Evolutionary conservation across 2,888 invertebrate species (phyloP).

Genomic region (Rhagophthalmus giganteus): DNA sequence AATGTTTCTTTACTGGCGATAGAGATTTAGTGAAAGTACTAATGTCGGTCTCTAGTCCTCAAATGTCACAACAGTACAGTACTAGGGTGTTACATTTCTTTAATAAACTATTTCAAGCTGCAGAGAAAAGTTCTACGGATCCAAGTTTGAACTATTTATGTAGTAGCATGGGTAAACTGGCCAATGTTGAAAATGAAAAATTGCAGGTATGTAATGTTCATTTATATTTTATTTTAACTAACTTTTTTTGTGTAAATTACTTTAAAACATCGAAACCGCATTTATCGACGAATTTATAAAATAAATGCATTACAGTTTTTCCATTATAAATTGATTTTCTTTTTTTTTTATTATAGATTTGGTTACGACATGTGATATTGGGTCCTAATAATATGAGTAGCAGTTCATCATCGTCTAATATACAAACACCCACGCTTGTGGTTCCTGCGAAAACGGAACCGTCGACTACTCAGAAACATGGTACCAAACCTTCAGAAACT

Average conservation of each 20-base stretch:
- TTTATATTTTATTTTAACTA: not conserved
- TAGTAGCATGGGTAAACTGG: constrained; percentile 67
- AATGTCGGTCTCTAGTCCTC: constrained; percentile 77
- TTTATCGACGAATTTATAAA: not conserved
- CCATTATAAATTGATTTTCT: not conserved
- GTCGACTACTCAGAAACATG: constrained; percentile 4
- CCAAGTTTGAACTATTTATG: constrained; percentile 68
- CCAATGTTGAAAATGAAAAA: constrained; percentile 64
- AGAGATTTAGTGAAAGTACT: constrained; percentile 77
- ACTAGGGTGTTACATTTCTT: constrained; percentile 80
- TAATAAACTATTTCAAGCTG: constrained; percentile 69
- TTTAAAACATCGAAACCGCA: not conserved
- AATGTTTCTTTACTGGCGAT: constrained; percentile 74
- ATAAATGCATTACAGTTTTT: not conserved
- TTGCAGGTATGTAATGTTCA: constrained; percentile 55
- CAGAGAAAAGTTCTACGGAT: constrained; percentile 65
- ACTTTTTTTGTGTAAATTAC: not conserved
- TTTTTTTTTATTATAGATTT: constrained; percentile 40
- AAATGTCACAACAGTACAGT: constrained; percentile 70
- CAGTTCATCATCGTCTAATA: constrained; percentile 58
- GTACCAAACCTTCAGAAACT: not conserved
- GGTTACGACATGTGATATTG: constrained; percentile 68
- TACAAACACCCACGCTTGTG: constrained; percentile 59
- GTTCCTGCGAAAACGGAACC: constrained; percentile 53
- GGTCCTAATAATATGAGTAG: constrained; percentile 57